Evolutionary conservation across 2,797 vertebrate species (phyloP).

Genomic region (Otolemur crassicaudatus): DNA sequence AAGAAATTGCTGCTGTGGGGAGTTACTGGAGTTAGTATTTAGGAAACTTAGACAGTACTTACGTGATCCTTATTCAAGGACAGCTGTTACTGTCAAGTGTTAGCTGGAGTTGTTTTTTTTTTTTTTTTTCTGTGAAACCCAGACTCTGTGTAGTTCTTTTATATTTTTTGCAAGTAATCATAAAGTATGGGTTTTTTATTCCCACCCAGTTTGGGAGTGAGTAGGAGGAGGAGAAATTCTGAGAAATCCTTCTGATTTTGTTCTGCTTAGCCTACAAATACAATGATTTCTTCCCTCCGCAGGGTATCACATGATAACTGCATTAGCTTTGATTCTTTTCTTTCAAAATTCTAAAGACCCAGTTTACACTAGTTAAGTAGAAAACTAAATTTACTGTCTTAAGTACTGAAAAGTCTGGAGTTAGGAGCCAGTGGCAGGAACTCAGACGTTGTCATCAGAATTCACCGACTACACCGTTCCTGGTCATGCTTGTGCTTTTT

Average conservation of each 20-base stretch:
- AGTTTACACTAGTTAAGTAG: not conserved
- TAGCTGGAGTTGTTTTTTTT: not conserved
- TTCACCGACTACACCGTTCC: not conserved
- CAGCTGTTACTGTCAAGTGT: constrained; percentile 41
- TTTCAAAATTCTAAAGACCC: not conserved
- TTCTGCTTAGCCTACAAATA: not conserved
- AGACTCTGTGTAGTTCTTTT: constrained; percentile 16
- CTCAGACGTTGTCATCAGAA: not conserved
- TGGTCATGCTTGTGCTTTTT: not conserved
- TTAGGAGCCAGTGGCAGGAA: not conserved
- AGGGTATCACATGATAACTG: not conserved
- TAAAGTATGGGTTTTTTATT: constrained; percentile 23
- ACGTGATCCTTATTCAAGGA: not conserved
- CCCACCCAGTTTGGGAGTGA: not conserved
- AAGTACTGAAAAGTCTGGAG: not conserved
- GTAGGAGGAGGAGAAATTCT: not conserved
- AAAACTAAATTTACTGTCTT: not conserved
- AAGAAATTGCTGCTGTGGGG: not conserved
- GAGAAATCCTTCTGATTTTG: not conserved
- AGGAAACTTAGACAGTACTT: constrained; percentile 44
- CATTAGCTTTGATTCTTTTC: not conserved
- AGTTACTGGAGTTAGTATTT: not conserved
- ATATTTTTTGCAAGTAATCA: constrained; percentile 57
- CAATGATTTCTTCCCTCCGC: not conserved
- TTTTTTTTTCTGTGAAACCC: constrained; percentile 33